Conservation (phyloP, 1,140 invertebrate species). For the Caligus rogercresseyi region DNA sequence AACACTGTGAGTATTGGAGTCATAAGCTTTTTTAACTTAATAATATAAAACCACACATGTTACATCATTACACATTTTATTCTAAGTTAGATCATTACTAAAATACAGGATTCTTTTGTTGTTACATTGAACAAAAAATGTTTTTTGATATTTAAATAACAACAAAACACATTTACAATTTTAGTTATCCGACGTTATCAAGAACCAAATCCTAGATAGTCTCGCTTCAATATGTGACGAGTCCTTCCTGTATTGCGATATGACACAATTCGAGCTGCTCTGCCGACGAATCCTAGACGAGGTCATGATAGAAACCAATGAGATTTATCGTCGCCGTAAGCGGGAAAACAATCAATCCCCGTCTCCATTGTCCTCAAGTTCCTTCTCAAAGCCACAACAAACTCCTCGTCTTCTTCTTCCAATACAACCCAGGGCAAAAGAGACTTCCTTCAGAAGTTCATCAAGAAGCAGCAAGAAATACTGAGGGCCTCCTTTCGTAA, state of each 20-base stretch:
- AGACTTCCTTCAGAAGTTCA: not conserved
- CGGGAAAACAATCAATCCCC: not conserved
- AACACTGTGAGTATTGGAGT: not conserved
- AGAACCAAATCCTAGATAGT: not conserved
- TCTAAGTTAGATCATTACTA: no score
- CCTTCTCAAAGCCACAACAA: not conserved
- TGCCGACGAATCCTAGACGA: not conserved
- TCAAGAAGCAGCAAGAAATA: not conserved
- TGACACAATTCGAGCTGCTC: not conserved
- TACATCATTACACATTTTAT: no score
- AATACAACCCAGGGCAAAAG: not conserved
- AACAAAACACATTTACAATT: not conserved
- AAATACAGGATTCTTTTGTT: no score
- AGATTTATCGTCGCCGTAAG: not conserved
- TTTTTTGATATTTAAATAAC: no score
- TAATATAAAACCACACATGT: no score
- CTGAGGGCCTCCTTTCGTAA: not conserved
- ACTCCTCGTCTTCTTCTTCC: no score
- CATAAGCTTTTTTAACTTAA: no score
- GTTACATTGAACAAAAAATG: no score
- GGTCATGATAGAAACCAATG: slow-evolving; percentile 13
- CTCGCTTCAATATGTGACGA: not conserved
- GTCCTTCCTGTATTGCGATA: not conserved
- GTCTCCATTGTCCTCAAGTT: not conserved
- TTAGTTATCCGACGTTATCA: not conserved